Evolutionary conservation across 2,888 invertebrate species (phyloP).

Genomic region (Archaeoteleia sp.): DNA sequence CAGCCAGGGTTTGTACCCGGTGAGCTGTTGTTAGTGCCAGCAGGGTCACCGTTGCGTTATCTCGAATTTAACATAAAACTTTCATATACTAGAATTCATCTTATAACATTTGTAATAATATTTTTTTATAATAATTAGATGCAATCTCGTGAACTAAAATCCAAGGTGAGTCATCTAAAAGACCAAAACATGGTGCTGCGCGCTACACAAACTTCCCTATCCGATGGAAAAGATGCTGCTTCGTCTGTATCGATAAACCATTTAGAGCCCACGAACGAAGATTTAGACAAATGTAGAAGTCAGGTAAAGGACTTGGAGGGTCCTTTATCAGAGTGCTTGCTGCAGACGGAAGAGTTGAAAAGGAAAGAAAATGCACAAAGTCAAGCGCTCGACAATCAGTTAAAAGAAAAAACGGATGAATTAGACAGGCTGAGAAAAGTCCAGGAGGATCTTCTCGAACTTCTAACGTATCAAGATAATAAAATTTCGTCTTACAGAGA

Average conservation of each 20-base stretch:
- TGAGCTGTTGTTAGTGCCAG: no score
- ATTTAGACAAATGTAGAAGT: constrained; percentile 61
- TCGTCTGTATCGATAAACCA: constrained; percentile 36
- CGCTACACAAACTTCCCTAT: constrained; percentile 76
- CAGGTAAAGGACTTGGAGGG: constrained; percentile 63
- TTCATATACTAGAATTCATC: no score
- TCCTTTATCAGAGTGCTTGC: constrained; percentile 58
- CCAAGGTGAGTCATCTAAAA: constrained; percentile 83
- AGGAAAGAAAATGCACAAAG: constrained; percentile 58
- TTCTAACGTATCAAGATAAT: constrained; percentile 90
- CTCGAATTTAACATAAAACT: no score
- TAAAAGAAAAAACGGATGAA: constrained; percentile 75
- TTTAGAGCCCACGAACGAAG: constrained; percentile 55
- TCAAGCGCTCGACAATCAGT: constrained; percentile 62
- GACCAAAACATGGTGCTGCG: constrained; percentile 92
- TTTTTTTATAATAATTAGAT: constrained; percentile 35
- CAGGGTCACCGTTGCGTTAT: no score
- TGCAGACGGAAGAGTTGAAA: constrained; percentile 68
- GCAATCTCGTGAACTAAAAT: constrained; percentile 80
- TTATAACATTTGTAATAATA: no score
- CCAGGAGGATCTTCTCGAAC: constrained; percentile 93
- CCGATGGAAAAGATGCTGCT: constrained; percentile 58
- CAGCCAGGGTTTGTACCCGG: no score
- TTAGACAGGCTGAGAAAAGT: constrained; percentile 85
- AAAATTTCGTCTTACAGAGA: constrained; percentile 82